Percentiles rank a stretch among this genome's conserved stretches.
These are phyloP conservation scores for Rostratula benghalensis DNA, from an alignment of 2,113 vertebrate species.

Conservation along the genomic window DNA sequence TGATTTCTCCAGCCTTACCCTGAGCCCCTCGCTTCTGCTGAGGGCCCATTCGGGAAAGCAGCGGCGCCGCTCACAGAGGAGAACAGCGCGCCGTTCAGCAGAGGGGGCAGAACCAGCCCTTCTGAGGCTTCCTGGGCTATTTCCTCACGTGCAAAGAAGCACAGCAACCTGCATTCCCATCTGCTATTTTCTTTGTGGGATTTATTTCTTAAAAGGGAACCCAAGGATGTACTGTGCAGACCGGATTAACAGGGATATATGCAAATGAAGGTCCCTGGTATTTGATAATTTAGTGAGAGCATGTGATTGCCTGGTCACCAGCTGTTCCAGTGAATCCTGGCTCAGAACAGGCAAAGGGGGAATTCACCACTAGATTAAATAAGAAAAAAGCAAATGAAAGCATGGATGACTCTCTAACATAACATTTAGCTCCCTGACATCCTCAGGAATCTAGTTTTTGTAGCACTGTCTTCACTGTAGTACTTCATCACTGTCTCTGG, in stretches of 20 bases:
- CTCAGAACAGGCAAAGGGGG: background rate
- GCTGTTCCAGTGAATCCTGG: background rate
- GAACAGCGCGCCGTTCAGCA: background rate
- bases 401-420: background rate
- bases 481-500: background rate
- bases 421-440: background rate
- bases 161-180: background rate
- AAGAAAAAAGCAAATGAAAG: background rate
- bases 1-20: background rate
- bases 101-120: background rate
- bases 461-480: background rate
- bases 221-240: background rate
- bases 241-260: background rate
- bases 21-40: too few species aligned
- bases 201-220: slow-evolving; percentile 5
- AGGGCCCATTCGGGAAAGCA: background rate
- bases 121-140: background rate
- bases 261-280: background rate
- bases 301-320: background rate
- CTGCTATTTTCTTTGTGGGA: background rate
- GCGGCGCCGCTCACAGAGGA: background rate
- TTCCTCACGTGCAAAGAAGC: background rate
- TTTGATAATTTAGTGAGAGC: slow-evolving; percentile 8
- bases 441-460: background rate
- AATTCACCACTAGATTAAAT: background rate